A percentile compares a stretch with the other conserved stretches of the same genome.
Conservation (phyloP, 2,888 invertebrate species). For the Megalurothrips usitatus region DNA sequence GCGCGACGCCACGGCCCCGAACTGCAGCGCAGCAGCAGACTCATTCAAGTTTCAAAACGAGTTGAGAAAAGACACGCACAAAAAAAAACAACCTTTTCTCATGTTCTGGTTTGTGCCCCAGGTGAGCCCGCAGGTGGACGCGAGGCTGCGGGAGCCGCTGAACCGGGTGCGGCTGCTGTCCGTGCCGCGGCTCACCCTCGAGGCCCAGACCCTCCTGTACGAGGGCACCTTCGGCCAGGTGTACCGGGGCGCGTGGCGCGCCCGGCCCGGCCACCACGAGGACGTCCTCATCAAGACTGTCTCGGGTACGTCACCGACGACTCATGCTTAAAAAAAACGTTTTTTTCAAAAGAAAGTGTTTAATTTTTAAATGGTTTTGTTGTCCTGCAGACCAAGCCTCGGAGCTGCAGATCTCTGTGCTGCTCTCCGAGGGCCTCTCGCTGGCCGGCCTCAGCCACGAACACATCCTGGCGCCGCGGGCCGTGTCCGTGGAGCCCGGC, state of each 20-base stretch:
- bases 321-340: too few species aligned
- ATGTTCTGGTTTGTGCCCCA: not conserved
- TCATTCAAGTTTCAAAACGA: not conserved
- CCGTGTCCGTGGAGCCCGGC: constrained; percentile 57
- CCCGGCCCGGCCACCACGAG: constrained; percentile 51
- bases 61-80: too few species aligned
- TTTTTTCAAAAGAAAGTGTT: too few species aligned
- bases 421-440: constrained; percentile 70
- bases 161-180: constrained; percentile 60
- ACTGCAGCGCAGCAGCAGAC: not conserved
- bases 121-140: not conserved
- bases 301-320: constrained; percentile 57
- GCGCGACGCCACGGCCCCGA: not conserved
- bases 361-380: constrained; percentile 34
- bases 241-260: constrained; percentile 67
- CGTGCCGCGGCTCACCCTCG: constrained; percentile 57
- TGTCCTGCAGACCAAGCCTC: constrained; percentile 60
- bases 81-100: not conserved
- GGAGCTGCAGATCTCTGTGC: constrained; percentile 63
- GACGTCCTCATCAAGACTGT: constrained; percentile 85
- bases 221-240: constrained; percentile 85
- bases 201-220: constrained; percentile 58
- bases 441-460: constrained; percentile 65
- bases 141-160: constrained; percentile 48
- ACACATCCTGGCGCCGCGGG: constrained; percentile 66